Evolutionary conservation across 2,888 invertebrate species (phyloP).

Genomic region (Microctonus hyperodae): DNA sequence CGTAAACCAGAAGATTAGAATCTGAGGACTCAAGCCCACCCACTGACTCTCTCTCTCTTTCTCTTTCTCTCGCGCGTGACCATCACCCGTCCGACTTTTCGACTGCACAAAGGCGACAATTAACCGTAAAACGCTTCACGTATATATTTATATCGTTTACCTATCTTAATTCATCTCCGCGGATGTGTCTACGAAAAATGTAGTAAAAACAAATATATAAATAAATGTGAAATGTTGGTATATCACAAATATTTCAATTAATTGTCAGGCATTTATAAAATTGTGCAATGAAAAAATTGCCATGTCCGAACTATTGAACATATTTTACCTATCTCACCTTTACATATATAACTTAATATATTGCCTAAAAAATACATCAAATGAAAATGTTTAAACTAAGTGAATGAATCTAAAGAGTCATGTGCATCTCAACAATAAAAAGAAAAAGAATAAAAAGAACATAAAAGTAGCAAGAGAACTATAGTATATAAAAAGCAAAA

Average conservation of each 20-base stretch:
- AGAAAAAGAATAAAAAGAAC: constrained; percentile 33
- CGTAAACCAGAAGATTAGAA: constrained; percentile 54
- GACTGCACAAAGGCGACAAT: constrained; percentile 53
- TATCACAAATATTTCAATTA: no score
- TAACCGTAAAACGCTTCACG: constrained; percentile 55
- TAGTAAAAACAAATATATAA: constrained; percentile 4
- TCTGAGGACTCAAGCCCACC: constrained; percentile 58
- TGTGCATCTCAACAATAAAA: constrained; percentile 19
- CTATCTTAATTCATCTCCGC: neutral
- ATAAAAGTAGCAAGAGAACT: constrained; percentile 36
- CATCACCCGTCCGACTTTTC: constrained; percentile 31
- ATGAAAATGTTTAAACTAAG: constrained; percentile 1
- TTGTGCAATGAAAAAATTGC: no score
- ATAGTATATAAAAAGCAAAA: constrained; percentile 33
- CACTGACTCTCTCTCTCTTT: constrained; percentile 42
- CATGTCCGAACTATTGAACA: no score
- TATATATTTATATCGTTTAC: constrained; percentile 51
- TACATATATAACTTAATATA: neutral
- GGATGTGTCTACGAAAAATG: constrained; percentile 24
- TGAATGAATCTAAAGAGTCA: constrained; percentile 3
- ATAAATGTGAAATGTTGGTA: neutral
- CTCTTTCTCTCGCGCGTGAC: neutral
- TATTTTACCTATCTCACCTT: neutral
- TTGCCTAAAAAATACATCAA: neutral
- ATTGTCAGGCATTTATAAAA: no score